Evolutionary conservation across 2,888 invertebrate species (phyloP).

Genomic region (Pediacus dermestoides): DNA sequence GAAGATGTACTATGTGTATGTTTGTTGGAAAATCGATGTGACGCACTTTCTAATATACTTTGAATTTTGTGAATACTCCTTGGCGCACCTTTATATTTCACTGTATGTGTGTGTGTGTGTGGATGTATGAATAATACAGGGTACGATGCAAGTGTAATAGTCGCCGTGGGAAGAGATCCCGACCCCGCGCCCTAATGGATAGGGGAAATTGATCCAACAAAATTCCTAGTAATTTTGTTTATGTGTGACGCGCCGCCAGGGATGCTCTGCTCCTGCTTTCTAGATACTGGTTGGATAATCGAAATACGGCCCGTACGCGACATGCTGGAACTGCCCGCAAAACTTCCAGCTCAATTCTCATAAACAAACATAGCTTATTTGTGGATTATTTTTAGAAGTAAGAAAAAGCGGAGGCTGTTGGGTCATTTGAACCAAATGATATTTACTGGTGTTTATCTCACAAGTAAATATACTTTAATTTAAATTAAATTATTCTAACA

Average conservation of each 20-base stretch:
- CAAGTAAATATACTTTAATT: no score
- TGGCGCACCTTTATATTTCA: no score
- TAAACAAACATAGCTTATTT: constrained; percentile 25
- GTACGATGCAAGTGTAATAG: constrained; percentile 37
- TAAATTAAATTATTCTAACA: no score
- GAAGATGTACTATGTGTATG: constrained; percentile 19
- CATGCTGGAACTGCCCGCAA: constrained; percentile 21
- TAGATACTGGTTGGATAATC: constrained; percentile 38
- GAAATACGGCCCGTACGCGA: constrained; percentile 35
- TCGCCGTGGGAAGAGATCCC: constrained; percentile 37
- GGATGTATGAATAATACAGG: constrained; percentile 27
- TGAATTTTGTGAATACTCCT: no score
- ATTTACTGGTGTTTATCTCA: no score
- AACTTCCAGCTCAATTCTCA: constrained; percentile 31
- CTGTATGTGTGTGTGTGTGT: no score
- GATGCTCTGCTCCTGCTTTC: constrained; percentile 27
- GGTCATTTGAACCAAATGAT: no score
- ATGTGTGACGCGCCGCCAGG: constrained; percentile 40
- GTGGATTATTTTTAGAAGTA: constrained; percentile 5
- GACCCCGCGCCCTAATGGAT: constrained; percentile 34
- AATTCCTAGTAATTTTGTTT: constrained; percentile 49
- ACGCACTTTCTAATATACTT: constrained; percentile 27
- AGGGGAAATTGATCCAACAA: constrained; percentile 43
- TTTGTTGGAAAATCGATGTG: constrained; percentile 32
- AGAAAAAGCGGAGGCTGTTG: no score